These are phyloP conservation scores for Clinocottus analis DNA, from an alignment of 2,113 vertebrate species.

Conservation along the genomic window DNA sequence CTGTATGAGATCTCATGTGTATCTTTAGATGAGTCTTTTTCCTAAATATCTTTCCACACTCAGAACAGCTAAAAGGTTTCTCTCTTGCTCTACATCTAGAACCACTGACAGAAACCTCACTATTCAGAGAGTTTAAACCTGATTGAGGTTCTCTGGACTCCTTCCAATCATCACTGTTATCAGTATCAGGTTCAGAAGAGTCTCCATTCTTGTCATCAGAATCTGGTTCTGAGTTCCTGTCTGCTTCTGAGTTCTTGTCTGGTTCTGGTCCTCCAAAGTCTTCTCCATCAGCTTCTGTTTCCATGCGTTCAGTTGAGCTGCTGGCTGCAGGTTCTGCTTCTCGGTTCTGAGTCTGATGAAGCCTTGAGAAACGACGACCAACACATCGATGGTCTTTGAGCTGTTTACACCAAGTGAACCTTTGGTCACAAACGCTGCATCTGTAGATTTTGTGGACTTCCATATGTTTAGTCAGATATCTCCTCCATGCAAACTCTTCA, in stretches of 20 bases:
- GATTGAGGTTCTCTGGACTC: neutral
- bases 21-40: neutral
- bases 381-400: neutral
- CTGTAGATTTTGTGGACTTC: slow-evolving; percentile 22
- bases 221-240: too few species aligned
- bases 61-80: neutral
- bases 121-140: neutral
- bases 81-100: neutral
- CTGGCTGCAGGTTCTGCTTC: neutral
- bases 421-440: slow-evolving; percentile 4
- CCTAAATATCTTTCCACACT: neutral
- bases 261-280: slow-evolving; percentile 1
- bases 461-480: slow-evolving; percentile 41
- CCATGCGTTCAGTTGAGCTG: neutral
- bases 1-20: neutral
- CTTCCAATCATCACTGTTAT: neutral
- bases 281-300: slow-evolving; percentile 14
- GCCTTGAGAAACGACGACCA: neutral
- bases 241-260: neutral
- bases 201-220: neutral
- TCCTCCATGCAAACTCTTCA: slow-evolving; percentile 36
- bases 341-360: slow-evolving; percentile 8
- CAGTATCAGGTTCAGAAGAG: neutral
- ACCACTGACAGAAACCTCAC: neutral
- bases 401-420: neutral